Evolutionary conservation across 2,113 vertebrate genomes (phyloP), one percentile per base, ranked within the genome.

Genomic region (Pelusios castaneus): DNA sequence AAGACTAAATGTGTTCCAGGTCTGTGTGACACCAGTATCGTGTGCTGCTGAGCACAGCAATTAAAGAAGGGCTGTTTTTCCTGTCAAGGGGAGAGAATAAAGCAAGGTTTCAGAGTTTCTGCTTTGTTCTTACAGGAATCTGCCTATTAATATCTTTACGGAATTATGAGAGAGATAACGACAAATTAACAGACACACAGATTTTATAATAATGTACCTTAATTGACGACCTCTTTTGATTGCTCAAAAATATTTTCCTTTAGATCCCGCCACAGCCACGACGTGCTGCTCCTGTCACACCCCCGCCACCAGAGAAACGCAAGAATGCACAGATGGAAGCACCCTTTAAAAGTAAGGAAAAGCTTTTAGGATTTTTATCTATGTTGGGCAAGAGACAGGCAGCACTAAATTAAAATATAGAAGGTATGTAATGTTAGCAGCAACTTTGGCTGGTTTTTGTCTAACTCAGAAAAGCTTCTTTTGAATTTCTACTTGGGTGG

Each of bases 301-400:
- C 99, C 0, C 99, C 99, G 2, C 99, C 99, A 12, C 99, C 99
- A 1, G 99, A 99, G 97, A 99, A 99, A 78, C 98, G 97, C 91
- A 97, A 97, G 93, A 99, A 96, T 51, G 73, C 2, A 29, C 98
- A 97, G 90, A 97, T 97, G 84, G 88, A 97, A 84, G 94, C 95
- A 51, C 89, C 96, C 0, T 38, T 94, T 80, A 98, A 97, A 80
- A 98, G 98, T 98, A 97, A 98, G 97, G 87, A 94, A 80, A 56
- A 80, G 29, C 21, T 84, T 38, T 29, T 10, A 4, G 56, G 56
- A 21, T 52, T 80, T 24, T 16, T 16, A 52, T 52, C 16, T 14
- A 8, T 51, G 31, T 47, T 0, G 0, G 75, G 45, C 43, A 6
- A 1, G 0, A 76, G 75, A 34, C 0, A 0, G 80, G 13, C 38